Conservation (phyloP, 2,888 invertebrate genomes). For the Luperina nickerlii region DNA sequence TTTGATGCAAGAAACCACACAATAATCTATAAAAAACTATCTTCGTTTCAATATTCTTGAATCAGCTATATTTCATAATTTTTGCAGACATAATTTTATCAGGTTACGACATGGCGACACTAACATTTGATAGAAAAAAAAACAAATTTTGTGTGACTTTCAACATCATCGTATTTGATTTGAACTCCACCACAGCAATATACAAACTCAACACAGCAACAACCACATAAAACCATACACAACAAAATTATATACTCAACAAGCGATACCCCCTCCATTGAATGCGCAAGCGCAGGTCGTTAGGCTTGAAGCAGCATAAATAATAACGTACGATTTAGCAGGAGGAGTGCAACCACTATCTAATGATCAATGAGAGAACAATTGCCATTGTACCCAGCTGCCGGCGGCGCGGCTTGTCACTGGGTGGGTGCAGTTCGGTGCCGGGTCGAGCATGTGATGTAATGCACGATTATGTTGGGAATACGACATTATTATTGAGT, state of each 20-base stretch:
- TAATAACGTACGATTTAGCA: slow-evolving; percentile 75
- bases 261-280: slow-evolving; percentile 60
- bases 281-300: slow-evolving; percentile 63
- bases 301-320: slow-evolving; percentile 71
- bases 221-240: slow-evolving; percentile 37
- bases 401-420: slow-evolving; percentile 85
- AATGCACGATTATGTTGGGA: slow-evolving; percentile 66
- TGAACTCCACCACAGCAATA: neutral
- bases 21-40: neutral
- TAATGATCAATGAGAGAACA: slow-evolving; percentile 81
- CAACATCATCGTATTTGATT: neutral
- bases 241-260: slow-evolving; percentile 66
- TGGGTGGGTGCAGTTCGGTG: slow-evolving; percentile 75
- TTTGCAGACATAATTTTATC: neutral
- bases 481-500: slow-evolving; percentile 67
- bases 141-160: too few species aligned
- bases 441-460: slow-evolving; percentile 65
- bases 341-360: slow-evolving; percentile 75
- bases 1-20: neutral
- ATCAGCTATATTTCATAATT: neutral
- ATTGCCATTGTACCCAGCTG: slow-evolving; percentile 85
- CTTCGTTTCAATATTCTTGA: neutral
- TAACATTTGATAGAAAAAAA: neutral
- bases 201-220: slow-evolving; percentile 34
- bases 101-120: neutral